phyloP scores from a whole-genome alignment of 1,140 invertebrate genomes.

The Teleogryllus occipitalis region DNA sequence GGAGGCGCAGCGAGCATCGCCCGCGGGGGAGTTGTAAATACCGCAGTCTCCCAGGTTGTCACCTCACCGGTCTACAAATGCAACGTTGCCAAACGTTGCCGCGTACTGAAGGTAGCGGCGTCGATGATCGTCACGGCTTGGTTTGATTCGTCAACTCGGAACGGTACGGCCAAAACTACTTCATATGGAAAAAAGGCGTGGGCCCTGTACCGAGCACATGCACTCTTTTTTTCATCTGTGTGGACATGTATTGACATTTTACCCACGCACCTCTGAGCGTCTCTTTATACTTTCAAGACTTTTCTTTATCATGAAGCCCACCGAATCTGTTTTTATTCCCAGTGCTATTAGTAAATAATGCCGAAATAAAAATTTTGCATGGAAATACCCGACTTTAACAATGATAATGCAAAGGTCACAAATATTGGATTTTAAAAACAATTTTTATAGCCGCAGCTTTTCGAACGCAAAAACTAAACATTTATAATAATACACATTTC shows the following conservation, averaged over 20 bases:
- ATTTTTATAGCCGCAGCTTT: too few relatives aligned
- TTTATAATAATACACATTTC: too few relatives aligned
- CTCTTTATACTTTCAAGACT: too few relatives aligned
- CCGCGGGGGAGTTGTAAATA: constrained; percentile 21
- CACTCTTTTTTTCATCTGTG: background rate
- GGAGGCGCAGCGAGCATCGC: constrained; percentile 11
- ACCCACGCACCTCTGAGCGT: background rate
- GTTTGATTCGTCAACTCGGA: constrained; percentile 15
- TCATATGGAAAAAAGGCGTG: constrained; percentile 12
- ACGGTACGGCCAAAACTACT: constrained; percentile 15
- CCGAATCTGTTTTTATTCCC: too few relatives aligned
- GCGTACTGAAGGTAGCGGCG: constrained; percentile 11
- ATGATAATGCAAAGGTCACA: too few relatives aligned
- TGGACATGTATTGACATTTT: background rate
- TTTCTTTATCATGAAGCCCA: too few relatives aligned
- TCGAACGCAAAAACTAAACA: too few relatives aligned
- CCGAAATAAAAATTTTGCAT: too few relatives aligned
- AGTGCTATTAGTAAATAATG: too few relatives aligned
- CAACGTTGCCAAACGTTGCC: constrained; percentile 13
- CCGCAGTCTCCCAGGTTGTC: constrained; percentile 19
- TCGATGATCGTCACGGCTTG: constrained; percentile 17
- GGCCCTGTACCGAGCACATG: constrained; percentile 14
- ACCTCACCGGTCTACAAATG: constrained; percentile 11
- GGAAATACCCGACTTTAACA: too few relatives aligned
- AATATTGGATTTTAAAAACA: too few relatives aligned